Percentiles rank a stretch among this genome's conserved stretches.
Evolutionary conservation across 2,113 vertebrate genomes (phyloP).

Genomic region (Mustelus asterias): DNA sequence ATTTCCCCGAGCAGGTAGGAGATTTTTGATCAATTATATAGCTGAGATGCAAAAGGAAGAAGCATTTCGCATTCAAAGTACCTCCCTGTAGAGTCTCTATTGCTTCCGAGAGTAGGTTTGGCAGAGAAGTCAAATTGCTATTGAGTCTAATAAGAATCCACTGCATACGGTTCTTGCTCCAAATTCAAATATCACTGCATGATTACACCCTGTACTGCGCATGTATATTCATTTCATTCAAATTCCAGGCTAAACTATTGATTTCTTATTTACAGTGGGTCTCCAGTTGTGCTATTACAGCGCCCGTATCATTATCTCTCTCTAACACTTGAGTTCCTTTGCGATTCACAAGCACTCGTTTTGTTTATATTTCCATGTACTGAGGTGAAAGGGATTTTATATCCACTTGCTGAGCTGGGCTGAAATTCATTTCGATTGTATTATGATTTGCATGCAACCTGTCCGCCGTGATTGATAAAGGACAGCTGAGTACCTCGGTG

Average conservation of each 20-base stretch:
- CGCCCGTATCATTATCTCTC: not conserved
- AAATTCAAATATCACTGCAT: constrained; percentile 24
- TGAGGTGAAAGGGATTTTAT: not conserved
- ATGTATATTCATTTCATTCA: constrained; percentile 8
- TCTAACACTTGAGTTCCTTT: not conserved
- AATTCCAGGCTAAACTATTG: not conserved
- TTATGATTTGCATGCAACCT: not conserved
- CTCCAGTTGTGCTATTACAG: not conserved
- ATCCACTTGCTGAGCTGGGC: not conserved
- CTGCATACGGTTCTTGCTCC: not conserved
- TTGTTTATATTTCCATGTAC: not conserved
- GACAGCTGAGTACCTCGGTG: not conserved
- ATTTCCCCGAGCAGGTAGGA: constrained; percentile 1
- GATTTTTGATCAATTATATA: constrained; percentile 27
- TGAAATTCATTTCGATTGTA: not conserved
- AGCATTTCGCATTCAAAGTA: not conserved
- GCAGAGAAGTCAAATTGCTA: constrained; percentile 31
- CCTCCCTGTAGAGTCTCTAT: constrained; percentile 11
- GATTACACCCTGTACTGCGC: not conserved
- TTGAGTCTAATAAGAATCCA: constrained; percentile 19
- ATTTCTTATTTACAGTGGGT: not conserved
- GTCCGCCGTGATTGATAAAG: not conserved
- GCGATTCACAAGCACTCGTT: not conserved
- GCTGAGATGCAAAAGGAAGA: constrained; percentile 14
- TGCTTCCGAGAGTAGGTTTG: constrained; percentile 15